These are phyloP conservation scores for Chaetorhynchus papuensis DNA, from an alignment of 2,113 vertebrate genomes.

Conservation along the genomic window DNA sequence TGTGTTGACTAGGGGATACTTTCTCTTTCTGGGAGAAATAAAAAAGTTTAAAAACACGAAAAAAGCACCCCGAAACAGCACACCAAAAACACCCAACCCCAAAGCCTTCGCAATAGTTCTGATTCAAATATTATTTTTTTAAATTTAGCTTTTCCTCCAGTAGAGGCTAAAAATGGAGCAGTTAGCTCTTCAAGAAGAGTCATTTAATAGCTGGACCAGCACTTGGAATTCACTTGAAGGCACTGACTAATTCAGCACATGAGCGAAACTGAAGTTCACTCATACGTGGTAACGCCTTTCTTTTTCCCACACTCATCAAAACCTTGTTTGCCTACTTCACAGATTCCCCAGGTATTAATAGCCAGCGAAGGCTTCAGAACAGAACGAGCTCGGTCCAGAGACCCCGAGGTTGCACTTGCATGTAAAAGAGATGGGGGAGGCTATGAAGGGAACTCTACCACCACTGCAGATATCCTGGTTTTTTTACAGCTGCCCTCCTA, in stretches of 20 bases:
- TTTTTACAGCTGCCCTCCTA: not conserved
- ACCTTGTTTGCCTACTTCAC: slow-evolving; percentile 28
- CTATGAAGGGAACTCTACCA: not conserved
- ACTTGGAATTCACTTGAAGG: slow-evolving; percentile 43
- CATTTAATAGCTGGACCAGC: not conserved
- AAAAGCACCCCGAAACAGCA: not conserved
- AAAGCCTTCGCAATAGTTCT: not conserved
- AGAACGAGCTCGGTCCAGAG: not conserved
- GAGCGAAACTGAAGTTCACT: slow-evolving; percentile 47
- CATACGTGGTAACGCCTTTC: slow-evolving; percentile 9
- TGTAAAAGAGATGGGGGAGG: not conserved
- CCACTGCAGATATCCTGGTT: not conserved
- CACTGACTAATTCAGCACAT: slow-evolving; percentile 51
- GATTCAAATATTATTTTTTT: not conserved
- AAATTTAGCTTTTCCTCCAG: not conserved
- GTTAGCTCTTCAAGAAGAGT: not conserved
- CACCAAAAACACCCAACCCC: not conserved
- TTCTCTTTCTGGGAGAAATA: not conserved
- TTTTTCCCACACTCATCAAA: slow-evolving; percentile 59
- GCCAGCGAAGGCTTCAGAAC: not conserved
- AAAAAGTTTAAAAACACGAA: not conserved
- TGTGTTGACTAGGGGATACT: not conserved
- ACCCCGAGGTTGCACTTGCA: not conserved
- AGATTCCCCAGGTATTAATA: slow-evolving; percentile 21
- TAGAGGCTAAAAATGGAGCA: not conserved